Evolutionary conservation across 2,113 vertebrate genomes (phyloP), one percentile per base, ranked within the genome.

Genomic region (Lepus europaeus): DNA sequence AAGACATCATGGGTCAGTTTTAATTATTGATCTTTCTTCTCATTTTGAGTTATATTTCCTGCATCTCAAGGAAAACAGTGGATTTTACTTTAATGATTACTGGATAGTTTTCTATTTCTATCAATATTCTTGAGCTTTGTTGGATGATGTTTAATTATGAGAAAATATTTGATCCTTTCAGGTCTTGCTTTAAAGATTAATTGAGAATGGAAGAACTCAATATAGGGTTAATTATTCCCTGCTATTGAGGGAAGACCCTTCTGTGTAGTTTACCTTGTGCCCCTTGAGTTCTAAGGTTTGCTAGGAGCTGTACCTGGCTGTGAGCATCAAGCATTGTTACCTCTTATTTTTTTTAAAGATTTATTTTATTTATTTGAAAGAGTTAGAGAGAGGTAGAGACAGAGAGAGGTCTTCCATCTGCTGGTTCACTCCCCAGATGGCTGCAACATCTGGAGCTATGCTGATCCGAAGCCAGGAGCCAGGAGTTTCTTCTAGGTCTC

Each of bases 11-110:
- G 31, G 23, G 23, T 73, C 45, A 20, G n/a, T 83, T 91, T 76
- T 69, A 36, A 78, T 45, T 56, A n/a, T 68, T 76, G 10, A 63
- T 92, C 33, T 92, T 56, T 92, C 33, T 92, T 56, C 13, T 86
- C 49, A 59, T 61, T 69, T 45, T 77, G 49, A 77, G 3, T 69
- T 6, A 9, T 85, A 45, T 78, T 83, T 86, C 19, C 33, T 85
- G 61, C 20, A 25, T 84, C 10, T 69, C 63, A 45, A 66, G 27
- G 63, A 27, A 69, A 51, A 61, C 6, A 80, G 39, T 93, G n/a
- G 80, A 63, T 39, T 78, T 70, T 79, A 93, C 31, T 19, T 81
- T 74, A 17, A 31, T 53, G 51, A 6, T 36, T 64, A 63, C 39
- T 73, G 11, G 36, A 64, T 49, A 64, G 33, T 73, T 87, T 87